These are phyloP conservation scores for Bradypodion ventrale DNA, from an alignment of 2,797 vertebrate species.

Conservation along the genomic window DNA sequence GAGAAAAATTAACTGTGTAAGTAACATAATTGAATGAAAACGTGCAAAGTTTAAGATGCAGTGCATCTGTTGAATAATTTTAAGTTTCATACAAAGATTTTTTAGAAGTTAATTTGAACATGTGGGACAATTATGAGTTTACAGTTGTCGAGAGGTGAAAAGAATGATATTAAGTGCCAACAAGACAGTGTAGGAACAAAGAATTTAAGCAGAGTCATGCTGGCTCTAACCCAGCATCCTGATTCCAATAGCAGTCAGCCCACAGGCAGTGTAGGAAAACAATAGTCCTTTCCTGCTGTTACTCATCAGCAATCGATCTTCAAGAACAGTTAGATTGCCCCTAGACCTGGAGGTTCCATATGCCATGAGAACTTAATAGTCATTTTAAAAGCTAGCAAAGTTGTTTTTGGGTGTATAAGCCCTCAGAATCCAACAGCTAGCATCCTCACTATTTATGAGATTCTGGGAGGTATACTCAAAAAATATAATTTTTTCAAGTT, in stretches of 20 bases:
- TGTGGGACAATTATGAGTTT: constrained; percentile 2
- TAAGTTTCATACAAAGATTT: background rate
- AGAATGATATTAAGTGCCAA: background rate
- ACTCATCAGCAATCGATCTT: background rate
- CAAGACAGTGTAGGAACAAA: background rate
- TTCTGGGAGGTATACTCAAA: too few species aligned
- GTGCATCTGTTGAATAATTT: background rate
- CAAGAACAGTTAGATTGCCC: background rate
- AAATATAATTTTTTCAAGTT: too few species aligned
- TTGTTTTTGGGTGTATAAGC: too few species aligned
- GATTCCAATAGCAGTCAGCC: background rate
- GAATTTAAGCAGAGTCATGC: background rate
- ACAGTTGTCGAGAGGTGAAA: background rate
- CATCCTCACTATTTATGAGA: too few species aligned
- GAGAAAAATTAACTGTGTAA: background rate
- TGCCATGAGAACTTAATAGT: background rate
- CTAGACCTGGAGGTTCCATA: background rate
- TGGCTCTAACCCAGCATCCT: background rate
- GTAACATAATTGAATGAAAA: background rate
- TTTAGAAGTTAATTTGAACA: constrained; percentile 12
- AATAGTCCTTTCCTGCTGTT: background rate
- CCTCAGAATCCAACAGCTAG: too few species aligned
- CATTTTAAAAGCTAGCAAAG: too few species aligned
- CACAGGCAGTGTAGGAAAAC: background rate
- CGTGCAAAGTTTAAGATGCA: background rate